These are phyloP conservation scores for Abramis brama DNA, from an alignment of 2,113 vertebrate genomes.

Conservation along the genomic window DNA sequence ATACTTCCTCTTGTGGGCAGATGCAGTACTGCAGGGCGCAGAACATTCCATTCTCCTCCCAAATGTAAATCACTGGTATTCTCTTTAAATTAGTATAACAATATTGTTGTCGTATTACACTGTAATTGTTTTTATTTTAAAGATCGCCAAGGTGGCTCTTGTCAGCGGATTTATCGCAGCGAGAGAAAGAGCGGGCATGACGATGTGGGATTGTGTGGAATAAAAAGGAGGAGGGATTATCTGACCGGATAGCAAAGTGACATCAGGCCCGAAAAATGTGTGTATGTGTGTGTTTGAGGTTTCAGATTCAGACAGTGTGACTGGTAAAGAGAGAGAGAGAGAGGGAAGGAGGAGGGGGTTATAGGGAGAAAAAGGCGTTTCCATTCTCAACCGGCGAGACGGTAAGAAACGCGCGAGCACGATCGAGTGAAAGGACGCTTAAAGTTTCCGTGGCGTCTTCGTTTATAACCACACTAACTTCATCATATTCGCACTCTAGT, in stretches of 20 bases:
- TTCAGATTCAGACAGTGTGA: constrained; percentile 42
- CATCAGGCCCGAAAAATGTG: constrained; percentile 79
- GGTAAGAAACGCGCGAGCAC: constrained; percentile 22
- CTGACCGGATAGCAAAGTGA: constrained; percentile 75
- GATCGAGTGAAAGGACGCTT: constrained; percentile 25
- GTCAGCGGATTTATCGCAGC: background rate
- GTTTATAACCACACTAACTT: background rate
- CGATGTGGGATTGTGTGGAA: constrained; percentile 20
- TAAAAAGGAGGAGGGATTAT: constrained; percentile 72
- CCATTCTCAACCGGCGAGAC: constrained; percentile 69
- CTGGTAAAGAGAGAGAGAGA: constrained; percentile 51
- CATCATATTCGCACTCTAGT: background rate
- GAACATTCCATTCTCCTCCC: constrained; percentile 13
- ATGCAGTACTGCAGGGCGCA: background rate
- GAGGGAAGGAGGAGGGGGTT: constrained; percentile 47
- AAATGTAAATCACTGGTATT: constrained; percentile 6
- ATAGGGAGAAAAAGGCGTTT: constrained; percentile 70
- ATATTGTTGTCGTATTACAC: background rate
- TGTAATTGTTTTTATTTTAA: background rate
- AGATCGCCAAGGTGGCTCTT: background rate
- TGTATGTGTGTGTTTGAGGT: constrained; percentile 48
- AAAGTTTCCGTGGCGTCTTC: constrained; percentile 20
- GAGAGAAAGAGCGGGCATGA: background rate
- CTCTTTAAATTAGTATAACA: background rate
- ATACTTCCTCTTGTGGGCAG: constrained; percentile 8